Base-by-base conservation (phyloP, 2,888 invertebrate genomes). In the Hirtodrosophila histrioides region DNA sequence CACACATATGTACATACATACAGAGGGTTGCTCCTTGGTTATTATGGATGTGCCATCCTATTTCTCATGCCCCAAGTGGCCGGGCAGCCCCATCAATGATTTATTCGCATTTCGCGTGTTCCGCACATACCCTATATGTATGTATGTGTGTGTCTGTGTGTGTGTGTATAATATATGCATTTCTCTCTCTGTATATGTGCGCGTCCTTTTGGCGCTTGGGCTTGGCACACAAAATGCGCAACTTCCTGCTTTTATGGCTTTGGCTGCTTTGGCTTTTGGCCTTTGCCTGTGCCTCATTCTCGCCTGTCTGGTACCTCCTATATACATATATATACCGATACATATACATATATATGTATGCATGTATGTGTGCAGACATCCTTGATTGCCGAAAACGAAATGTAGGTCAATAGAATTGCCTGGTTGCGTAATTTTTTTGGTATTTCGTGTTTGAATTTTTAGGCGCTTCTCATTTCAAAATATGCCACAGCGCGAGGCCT, bases 71-170 rank as follows among this genome's bases (percentile, higher is more conserved):
- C 45, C 53, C 33, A 23, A 55, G 40, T 46, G 33, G 11, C 50
- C 39, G 58, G 61, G 51, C 60, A 51, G 70, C 58, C 58, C 68
- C 86, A 85, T 87, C 83, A 87, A 84, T 85, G 86, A 85, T 85
- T 85, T 85, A 85, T 85, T 84, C 80, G 86, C 67, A 70, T 76
- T 80, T 85, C 88, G 84, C 84, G 84, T 85, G 84, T 70, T 71
- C 49, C 62, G 60, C 68, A 63, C 57, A 75, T 48, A 27, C 27
- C 27, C 27, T 27, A 27, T 49, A 24, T 46, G 29, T 51, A 12
- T 43, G 51, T 2, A n/a, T 49, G 17, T 56, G 12, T 69, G n/a
- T 56, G 27, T 56, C 35, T 46, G 33, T 51, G 45, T 49, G 23
- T 37, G 29, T 48, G 10, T 62, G 9, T 43, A 4, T 61, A 61